Base-by-base conservation (phyloP, 2,888 invertebrate species). In the Hyposoter dolosus region DNA sequence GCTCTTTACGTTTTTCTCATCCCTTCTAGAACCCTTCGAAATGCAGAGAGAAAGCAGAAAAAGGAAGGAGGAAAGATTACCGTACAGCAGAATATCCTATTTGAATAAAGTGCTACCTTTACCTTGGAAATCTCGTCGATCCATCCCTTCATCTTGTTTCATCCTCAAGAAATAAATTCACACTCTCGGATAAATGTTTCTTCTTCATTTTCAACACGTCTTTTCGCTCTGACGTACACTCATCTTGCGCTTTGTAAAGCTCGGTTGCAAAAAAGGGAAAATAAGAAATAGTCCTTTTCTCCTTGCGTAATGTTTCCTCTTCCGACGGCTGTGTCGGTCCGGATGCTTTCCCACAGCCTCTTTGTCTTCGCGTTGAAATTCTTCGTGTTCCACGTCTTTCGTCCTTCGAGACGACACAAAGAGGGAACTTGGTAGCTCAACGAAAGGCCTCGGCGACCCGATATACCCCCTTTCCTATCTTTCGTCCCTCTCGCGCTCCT, bases 331-430 rank as follows among this genome's bases (percentile, higher is more conserved):
- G 72, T 50, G 63, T n/a, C 72, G 74, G 60, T 50, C 66, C 72
- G 72, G 68, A 77, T 76, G 77, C 68, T 83, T 86, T 86, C 83
- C 83, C 83, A 83, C 81, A 35, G 83, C 72, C 60, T 72, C 80
- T 80, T 81, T 80, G 43, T 77, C 47, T 72, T 53, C 77, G 9
- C 77, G 9, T 69, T 56, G 50, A 32, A 50, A 66, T 77, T 81
- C 76, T 56, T 76, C 79, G 69, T 53, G 63, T 78, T 75, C 53
- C 60, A 45, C 45, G 82, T 77, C 60, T 50, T 68, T 80, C 79
- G 45, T 78, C 77, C 77, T 74, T 66, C 66, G 72, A 28, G 76
- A 79, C 47, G 40, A 60, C 40, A 19, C 23, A 72, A 79, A 17
- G 28, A 68, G 63, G 47, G 56, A 80, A 50, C 71, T 63, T 50